Conservation (phyloP, 2,113 vertebrate genomes). For the Prolemur simus region DNA sequence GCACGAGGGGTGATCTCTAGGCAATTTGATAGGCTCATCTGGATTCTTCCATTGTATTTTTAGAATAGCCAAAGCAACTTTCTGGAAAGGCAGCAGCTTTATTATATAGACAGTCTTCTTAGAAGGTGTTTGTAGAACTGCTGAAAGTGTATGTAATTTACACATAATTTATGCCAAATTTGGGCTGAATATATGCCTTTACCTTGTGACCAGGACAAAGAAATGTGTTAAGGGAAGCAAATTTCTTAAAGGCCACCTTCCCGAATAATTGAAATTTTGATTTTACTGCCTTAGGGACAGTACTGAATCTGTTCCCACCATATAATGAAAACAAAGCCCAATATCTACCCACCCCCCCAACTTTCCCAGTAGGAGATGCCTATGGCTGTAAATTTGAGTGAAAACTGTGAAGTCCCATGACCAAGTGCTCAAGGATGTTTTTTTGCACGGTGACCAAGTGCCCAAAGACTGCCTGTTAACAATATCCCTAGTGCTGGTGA, state of each 20-base stretch:
- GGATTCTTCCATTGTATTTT: background rate
- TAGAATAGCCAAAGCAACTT: background rate
- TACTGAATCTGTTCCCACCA: background rate
- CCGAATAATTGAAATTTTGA: background rate
- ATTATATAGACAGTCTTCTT: background rate
- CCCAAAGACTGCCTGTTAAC: background rate
- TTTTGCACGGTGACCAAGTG: background rate
- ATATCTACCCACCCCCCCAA: too few relatives aligned
- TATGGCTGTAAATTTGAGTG: background rate
- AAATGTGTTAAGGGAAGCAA: background rate
- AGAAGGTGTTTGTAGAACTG: background rate
- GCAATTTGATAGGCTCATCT: background rate
- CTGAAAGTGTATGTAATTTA: background rate
- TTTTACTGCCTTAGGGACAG: background rate
- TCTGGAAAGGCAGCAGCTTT: background rate
- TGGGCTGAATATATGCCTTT: background rate
- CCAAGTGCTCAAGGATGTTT: background rate
- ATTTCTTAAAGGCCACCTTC: background rate
- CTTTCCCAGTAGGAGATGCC: background rate
- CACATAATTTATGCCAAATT: background rate
- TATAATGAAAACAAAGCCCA: background rate
- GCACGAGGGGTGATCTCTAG: background rate
- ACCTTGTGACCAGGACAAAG: background rate
- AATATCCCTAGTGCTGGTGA: background rate
- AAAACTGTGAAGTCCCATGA: background rate